Percentiles rank a stretch among this genome's conserved stretches.
phyloP scores from a whole-genome alignment of 92 coral and sea anemone species.

The Paramuricea clavata region DNA sequence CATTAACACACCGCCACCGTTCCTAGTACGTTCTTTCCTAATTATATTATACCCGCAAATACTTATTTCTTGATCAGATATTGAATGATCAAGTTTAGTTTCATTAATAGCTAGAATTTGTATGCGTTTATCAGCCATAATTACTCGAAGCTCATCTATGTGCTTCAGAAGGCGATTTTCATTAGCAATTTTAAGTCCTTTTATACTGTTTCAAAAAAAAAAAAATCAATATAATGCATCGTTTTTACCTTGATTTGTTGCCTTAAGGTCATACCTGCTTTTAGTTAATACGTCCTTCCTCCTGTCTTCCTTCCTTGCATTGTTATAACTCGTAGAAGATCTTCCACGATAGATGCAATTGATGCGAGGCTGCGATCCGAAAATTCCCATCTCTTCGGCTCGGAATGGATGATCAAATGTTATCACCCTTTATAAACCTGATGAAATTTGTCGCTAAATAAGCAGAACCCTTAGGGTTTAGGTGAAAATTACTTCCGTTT shows the following conservation, averaged over 20 bases:
- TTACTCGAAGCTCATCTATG: neutral
- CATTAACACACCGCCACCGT: neutral
- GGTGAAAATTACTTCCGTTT: slow-evolving; percentile 41
- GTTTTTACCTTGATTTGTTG: too few relatives aligned
- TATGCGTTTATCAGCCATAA: neutral
- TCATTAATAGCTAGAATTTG: neutral
- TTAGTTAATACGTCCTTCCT: neutral
- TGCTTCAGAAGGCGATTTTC: neutral
- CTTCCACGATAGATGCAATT: too few relatives aligned
- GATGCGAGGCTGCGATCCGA: neutral
- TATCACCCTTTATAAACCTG: slow-evolving; percentile 19
- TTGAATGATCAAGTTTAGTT: neutral
- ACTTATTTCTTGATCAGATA: neutral
- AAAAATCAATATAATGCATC: too few relatives aligned
- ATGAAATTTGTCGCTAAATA: slow-evolving; percentile 50
- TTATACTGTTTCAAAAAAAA: too few relatives aligned
- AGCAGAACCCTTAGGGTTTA: slow-evolving; percentile 49
- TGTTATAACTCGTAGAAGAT: too few relatives aligned
- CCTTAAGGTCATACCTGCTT: neutral
- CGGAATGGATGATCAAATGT: neutral
- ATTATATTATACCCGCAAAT: neutral
- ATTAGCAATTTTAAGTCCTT: too few relatives aligned
- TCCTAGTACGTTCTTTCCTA: neutral
- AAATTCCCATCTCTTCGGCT: neutral
- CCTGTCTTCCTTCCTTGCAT: too few relatives aligned